Evolutionary conservation across 2,888 invertebrate species (phyloP).

Genomic region (Corythucha ciliata): DNA sequence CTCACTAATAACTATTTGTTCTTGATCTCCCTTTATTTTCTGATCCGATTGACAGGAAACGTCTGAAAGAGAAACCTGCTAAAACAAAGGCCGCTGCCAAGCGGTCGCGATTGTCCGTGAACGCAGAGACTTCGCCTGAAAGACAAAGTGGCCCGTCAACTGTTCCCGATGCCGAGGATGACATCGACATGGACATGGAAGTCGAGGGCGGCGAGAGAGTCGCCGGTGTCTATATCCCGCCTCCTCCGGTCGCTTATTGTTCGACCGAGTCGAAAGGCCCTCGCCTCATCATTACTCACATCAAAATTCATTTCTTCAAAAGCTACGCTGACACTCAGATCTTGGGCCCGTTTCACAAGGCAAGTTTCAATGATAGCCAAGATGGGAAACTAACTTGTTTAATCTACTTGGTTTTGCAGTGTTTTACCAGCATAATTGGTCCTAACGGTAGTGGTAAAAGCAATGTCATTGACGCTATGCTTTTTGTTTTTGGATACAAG

Average conservation of each 20-base stretch:
- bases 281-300: conserved; percentile 80
- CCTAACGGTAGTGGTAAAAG: conserved; percentile 99
- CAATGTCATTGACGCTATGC: conserved; percentile 97
- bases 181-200: conserved; percentile 22
- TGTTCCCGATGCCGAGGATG: too few relatives aligned
- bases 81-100: too few relatives aligned
- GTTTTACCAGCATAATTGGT: conserved; percentile 92
- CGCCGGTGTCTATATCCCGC: conserved; percentile 77
- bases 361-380: too few relatives aligned
- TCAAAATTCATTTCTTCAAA: conserved; percentile 90
- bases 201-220: conserved; percentile 55
- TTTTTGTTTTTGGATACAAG: conserved; percentile 97
- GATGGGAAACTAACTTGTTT: too few relatives aligned
- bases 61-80: too few relatives aligned
- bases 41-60: too few relatives aligned
- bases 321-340: conserved; percentile 79
- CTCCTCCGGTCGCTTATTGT: conserved; percentile 56
- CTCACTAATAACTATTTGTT: too few relatives aligned
- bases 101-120: too few relatives aligned
- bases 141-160: too few relatives aligned
- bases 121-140: too few relatives aligned
- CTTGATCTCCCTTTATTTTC: too few relatives aligned
- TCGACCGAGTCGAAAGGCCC: conserved; percentile 67
- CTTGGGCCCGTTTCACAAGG: conserved; percentile 94
- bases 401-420: conserved; percentile 49